phyloP scores from a whole-genome alignment of 1,140 invertebrate species.

The Lepidotrigona ventralis region DNA sequence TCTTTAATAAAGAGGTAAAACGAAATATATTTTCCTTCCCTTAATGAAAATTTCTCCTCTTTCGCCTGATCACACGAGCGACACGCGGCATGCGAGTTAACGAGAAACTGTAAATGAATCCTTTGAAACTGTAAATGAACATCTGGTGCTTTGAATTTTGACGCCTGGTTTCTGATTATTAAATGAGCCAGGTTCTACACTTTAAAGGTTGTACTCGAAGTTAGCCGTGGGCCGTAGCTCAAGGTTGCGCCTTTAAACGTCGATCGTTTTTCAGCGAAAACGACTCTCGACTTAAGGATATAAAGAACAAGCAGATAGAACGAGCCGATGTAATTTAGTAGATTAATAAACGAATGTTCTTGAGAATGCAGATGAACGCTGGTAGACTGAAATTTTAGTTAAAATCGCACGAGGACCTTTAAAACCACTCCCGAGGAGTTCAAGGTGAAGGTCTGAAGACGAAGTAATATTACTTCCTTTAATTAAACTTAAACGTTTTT shows the following conservation, averaged over 20 bases:
- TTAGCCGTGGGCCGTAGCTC: not conserved
- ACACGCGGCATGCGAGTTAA: not conserved
- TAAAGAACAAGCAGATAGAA: not conserved
- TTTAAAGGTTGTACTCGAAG: not conserved
- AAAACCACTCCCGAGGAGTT: no score
- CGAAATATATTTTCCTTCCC: not conserved
- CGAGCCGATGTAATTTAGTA: not conserved
- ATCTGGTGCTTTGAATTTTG: not conserved
- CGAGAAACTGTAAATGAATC: no score
- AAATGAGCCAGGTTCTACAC: not conserved
- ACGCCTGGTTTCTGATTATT: not conserved
- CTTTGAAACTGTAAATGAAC: slow-evolving; percentile 11
- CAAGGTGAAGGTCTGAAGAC: no score
- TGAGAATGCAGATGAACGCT: not conserved
- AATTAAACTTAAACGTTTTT: not conserved
- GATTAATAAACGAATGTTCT: not conserved
- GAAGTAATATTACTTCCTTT: no score
- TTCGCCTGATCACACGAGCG: no score
- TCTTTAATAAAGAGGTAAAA: no score
- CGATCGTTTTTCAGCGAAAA: not conserved
- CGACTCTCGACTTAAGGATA: no score
- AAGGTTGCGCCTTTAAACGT: not conserved
- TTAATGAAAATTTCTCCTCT: not conserved
- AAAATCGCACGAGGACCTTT: not conserved
- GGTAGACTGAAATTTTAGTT: no score